Conservation (phyloP, 2,888 invertebrate species). For the Philopedon plagiatum region DNA sequence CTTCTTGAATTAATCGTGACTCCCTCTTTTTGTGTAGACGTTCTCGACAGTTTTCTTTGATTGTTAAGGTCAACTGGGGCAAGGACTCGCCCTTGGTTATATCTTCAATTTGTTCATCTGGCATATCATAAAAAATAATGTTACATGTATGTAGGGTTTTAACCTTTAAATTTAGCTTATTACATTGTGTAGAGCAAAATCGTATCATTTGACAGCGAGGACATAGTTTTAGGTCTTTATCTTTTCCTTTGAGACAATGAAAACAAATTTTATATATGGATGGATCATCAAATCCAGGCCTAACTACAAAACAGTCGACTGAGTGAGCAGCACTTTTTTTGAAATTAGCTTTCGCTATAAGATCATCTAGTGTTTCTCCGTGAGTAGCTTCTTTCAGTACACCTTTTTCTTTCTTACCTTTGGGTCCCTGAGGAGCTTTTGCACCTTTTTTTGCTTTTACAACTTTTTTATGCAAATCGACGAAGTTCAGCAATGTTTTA, state of each 20-base stretch:
- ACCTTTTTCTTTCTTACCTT: conserved; percentile 33
- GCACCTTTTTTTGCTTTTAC: conserved; percentile 34
- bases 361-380: conserved; percentile 1
- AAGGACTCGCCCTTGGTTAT: conserved; percentile 21
- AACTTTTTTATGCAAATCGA: conserved; percentile 39
- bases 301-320: not conserved
- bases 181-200: conserved; percentile 64
- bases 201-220: conserved; percentile 62
- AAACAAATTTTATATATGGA: conserved; percentile 63
- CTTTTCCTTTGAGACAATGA: conserved; percentile 58
- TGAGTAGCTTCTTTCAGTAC: not conserved
- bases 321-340: not conserved
- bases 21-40: conserved; percentile 30
- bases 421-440: not conserved
- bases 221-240: conserved; percentile 59
- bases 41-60: conserved; percentile 21
- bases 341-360: conserved; percentile 8
- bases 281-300: conserved; percentile 52
- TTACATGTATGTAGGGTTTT: conserved; percentile 53
- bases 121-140: conserved; percentile 44
- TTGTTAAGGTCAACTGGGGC: conserved; percentile 4
- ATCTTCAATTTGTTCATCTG: conserved; percentile 1
- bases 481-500: conserved; percentile 49
- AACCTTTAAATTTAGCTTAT: conserved; percentile 55
- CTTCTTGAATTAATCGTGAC: conserved; percentile 14